These are phyloP conservation scores for Neolamprologus sp. DNA, from an alignment of 2,113 vertebrate genomes.

Conservation along the genomic window DNA sequence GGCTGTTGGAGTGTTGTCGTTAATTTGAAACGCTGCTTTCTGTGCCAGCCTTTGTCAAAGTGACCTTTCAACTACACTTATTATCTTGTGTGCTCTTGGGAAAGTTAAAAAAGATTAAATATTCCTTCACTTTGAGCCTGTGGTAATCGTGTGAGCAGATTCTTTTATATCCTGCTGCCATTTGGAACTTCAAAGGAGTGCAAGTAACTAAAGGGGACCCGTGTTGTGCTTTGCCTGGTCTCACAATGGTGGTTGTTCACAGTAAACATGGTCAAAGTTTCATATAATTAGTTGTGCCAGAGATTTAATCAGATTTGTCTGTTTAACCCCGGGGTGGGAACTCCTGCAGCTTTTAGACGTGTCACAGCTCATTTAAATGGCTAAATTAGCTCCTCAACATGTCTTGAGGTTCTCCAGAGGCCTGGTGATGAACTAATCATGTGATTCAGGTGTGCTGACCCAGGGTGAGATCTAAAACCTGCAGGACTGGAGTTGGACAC, in stretches of 20 bases:
- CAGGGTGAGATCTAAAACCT: neutral
- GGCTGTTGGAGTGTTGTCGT: rapidly evolving
- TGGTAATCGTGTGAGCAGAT: neutral
- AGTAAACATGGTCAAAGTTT: neutral
- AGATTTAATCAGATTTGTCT: neutral
- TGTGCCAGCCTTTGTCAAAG: neutral
- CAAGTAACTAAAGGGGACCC: neutral
- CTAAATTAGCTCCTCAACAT: neutral
- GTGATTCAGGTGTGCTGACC: neutral
- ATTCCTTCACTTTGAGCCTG: neutral
- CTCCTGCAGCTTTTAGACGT: neutral
- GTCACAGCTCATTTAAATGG: neutral
- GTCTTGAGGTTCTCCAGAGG: neutral
- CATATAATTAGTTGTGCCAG: neutral
- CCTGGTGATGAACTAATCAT: neutral
- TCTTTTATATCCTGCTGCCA: neutral
- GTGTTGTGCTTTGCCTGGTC: neutral
- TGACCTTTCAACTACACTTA: neutral
- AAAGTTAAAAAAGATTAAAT: neutral
- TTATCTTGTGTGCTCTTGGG: neutral
- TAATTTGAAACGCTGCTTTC: neutral
- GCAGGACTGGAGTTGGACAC: neutral
- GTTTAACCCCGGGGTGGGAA: neutral
- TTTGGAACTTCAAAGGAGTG: neutral
- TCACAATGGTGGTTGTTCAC: rapidly evolving